Evolutionary conservation across 1,140 invertebrate genomes (phyloP), one percentile per base, ranked within the genome.

Genomic region (Halesus radiatus): DNA sequence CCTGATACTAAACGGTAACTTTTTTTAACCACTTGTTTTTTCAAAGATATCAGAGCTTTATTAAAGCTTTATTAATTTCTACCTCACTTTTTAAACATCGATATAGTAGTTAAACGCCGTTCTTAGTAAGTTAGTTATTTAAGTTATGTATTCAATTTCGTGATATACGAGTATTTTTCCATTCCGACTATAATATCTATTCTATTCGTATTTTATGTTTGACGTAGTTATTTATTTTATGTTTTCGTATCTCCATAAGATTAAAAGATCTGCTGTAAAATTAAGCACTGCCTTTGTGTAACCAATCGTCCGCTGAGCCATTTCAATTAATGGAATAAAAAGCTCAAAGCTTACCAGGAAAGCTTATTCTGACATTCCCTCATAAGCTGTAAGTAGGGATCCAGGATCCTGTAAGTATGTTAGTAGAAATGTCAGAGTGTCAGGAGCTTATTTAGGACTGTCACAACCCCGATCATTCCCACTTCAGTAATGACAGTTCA

Each of bases 401-500:
- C 29, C 32, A 20, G 26, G 26, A 29, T 37, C 7, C 64, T 22
- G 32, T 68, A 68, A 68, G 70, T 73, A 73, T 73, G 70, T 53
- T 13, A 73, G 70, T 37, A 68, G 70, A 56, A 54, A 73, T 73
- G 70, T 73, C 45, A 56, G 66, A 70, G 70, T 73, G 70, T 53
- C 50, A 56, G 23, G 70, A 56, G 70, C 70, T 73, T 73, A 73
- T 73, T 73, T 73, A 73, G 70, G 53, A 29, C 70, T 73, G 70
- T 73, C 70, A 56, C 10, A 26, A 73, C 70, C 70, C 70, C 13
- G 70, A 73, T 73, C 70, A 73, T 73, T 73, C 70, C 50, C 53
- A 16, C 52, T 56, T 56, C 70, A 53, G 70, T 73, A 73, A 73
- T 73, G 70, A 73, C 70, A 73, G 70, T 54, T 26, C 45, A 29